Percentiles rank a stretch among this genome's conserved stretches.
Conservation (phyloP, 1,140 invertebrate genomes). For the Brachionus manjavacas region DNA sequence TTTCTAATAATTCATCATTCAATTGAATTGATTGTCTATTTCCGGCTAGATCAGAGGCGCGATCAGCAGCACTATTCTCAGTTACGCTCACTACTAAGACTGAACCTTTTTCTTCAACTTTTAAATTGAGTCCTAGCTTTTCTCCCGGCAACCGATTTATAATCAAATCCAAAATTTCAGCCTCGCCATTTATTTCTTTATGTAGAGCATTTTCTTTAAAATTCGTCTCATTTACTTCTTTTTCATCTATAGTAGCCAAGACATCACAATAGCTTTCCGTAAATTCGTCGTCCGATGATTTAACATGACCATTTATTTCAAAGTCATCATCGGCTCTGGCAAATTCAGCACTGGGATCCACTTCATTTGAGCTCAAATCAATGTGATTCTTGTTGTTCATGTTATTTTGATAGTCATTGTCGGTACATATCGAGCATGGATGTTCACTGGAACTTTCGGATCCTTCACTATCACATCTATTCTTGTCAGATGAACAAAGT, state of each 20-base stretch:
- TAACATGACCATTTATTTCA: background rate
- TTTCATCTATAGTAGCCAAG: background rate
- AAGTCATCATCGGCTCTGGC: conserved; percentile 36
- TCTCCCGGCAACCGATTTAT: conserved; percentile 32
- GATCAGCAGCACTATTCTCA: conserved; percentile 34
- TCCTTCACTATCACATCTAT: background rate
- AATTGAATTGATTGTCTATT: background rate
- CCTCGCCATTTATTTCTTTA: background rate
- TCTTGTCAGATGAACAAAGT: background rate
- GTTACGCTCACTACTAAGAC: conserved; percentile 2
- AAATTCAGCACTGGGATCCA: conserved; percentile 19
- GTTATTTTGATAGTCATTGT: conserved; percentile 21
- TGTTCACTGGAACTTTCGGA: background rate
- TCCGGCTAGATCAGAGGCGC: background rate
- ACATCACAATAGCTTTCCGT: conserved; percentile 16
- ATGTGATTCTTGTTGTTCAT: background rate
- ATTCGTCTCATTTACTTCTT: background rate
- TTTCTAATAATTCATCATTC: conserved; percentile 33
- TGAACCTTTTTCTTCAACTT: background rate
- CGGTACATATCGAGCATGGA: background rate
- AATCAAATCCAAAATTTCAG: background rate
- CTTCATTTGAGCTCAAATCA: background rate
- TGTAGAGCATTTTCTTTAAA: background rate
- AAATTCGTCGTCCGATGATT: conserved; percentile 33
- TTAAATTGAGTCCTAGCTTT: background rate